Conservation (phyloP, 1,140 invertebrate species). For the Pinna nobilis region DNA sequence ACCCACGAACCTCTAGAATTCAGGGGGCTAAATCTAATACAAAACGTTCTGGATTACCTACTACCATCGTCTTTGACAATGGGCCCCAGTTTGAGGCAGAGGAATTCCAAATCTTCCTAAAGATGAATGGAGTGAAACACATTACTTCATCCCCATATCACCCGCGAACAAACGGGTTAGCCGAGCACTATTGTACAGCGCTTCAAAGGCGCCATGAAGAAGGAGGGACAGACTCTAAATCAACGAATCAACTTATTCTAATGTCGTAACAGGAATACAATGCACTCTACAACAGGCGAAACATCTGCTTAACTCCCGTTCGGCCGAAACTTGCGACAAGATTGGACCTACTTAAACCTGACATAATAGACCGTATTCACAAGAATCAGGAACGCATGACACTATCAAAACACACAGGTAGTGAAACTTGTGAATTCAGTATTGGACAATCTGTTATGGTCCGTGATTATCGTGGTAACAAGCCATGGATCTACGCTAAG, state of each 20-base stretch:
- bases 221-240: background rate
- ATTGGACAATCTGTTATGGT: constrained; percentile 4
- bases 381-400: background rate
- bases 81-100: constrained; percentile 73
- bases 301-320: constrained; percentile 26
- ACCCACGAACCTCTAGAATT: too few relatives aligned
- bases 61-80: constrained; percentile 73
- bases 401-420: constrained; percentile 1
- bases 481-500: background rate
- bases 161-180: constrained; percentile 65
- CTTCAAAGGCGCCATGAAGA: constrained; percentile 39
- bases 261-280: constrained; percentile 38
- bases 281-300: constrained; percentile 37
- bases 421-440: background rate
- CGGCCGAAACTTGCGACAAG: constrained; percentile 17
- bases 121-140: constrained; percentile 71
- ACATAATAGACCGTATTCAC: background rate
- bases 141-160: constrained; percentile 57
- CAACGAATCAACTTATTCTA: constrained; percentile 21
- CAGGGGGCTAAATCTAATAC: too few relatives aligned
- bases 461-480: background rate
- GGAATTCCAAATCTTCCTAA: constrained; percentile 73
- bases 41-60: constrained; percentile 70
- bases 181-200: constrained; percentile 49
- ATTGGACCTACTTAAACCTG: constrained; percentile 28